Evolutionary conservation across 1,140 invertebrate genomes (phyloP).

Genomic region (Manduca sexta): DNA sequence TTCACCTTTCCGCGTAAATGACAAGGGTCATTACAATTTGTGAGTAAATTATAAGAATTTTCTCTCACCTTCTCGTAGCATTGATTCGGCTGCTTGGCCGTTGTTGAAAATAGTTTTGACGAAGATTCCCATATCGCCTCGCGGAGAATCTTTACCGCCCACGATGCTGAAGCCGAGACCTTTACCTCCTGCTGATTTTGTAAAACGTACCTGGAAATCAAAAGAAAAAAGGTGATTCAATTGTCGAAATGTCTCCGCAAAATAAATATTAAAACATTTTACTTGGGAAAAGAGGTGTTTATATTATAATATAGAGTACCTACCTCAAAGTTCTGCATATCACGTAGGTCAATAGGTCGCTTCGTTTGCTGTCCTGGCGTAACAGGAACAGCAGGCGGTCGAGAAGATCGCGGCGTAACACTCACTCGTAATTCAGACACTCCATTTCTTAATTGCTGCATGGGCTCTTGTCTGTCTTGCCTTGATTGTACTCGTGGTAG

Average conservation of each 20-base stretch:
- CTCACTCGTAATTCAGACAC: conserved; percentile 59
- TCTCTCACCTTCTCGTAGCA: conserved; percentile 75
- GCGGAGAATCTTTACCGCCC: conserved; percentile 83
- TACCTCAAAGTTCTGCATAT: conserved; percentile 67
- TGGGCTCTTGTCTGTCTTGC: conserved; percentile 55
- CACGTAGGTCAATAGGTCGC: conserved; percentile 59
- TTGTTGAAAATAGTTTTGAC: conserved; percentile 88
- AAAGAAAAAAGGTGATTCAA: no score
- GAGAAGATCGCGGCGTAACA: conserved; percentile 42
- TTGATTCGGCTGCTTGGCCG: conserved; percentile 82
- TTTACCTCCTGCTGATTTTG: conserved; percentile 81
- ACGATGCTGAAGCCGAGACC: conserved; percentile 86
- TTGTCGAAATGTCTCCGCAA: no score
- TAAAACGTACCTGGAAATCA: conserved; percentile 75
- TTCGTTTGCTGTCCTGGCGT: conserved; percentile 33
- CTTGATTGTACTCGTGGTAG: conserved; percentile 52
- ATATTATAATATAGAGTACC: no score
- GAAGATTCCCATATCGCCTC: conserved; percentile 86
- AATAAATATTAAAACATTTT: no score
- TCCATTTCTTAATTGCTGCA: conserved; percentile 52
- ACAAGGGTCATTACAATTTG: no score
- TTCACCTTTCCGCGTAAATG: conserved; percentile 20
- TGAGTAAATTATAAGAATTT: no score
- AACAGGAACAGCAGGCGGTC: conserved; percentile 51
- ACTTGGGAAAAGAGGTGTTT: no score